Evolutionary conservation across 1,140 invertebrate genomes (phyloP), one percentile per base, ranked within the genome.

Genomic region (Anastatus disparis): DNA sequence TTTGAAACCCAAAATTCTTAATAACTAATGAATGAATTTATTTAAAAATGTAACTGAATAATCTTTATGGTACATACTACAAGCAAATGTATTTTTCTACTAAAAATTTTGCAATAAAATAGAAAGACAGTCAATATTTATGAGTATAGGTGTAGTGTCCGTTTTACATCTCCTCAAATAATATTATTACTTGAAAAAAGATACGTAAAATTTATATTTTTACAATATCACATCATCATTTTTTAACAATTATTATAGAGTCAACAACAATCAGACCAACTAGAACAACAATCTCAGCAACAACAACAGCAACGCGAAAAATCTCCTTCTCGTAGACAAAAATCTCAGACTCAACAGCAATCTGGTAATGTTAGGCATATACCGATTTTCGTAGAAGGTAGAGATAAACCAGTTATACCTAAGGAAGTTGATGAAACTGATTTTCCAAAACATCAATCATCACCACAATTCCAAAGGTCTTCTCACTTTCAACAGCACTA

Each of bases 331-430:
- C 71, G 76, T 9, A 58, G 76, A 46, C 75, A 79, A 26, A 76
- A 81, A 29, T 59, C 74, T 10, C 81, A 62, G 75, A 72, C 79
- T 12, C 76, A 77, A 10, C 70, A 72, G 53, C 71, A 75, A 27
- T 77, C 78, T 20, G 79, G 86, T 29, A 88, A 87, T 48, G 91
- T 95, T 15, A 88, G 94, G 74, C 92, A 94, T 77, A 95, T 96
- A 81, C 94, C 94, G 2, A 96, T 96, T 44, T 93, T 94, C 74
- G 93, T 95, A 0, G 94, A 96, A 82, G 93, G 93, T 22, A 85
- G 93, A 40, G 91, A 93, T 75, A 89, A 91, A 74, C 92, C 92
- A 1, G 89, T 94, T 2, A 86, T 93, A 22, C 89, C 91, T 50
- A 90, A 88, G 62, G 75, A 84, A 50, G 78, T 81, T 6, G 79